phyloP scores from a whole-genome alignment of 2,797 vertebrate species.

The Chaunax sp. region DNA sequence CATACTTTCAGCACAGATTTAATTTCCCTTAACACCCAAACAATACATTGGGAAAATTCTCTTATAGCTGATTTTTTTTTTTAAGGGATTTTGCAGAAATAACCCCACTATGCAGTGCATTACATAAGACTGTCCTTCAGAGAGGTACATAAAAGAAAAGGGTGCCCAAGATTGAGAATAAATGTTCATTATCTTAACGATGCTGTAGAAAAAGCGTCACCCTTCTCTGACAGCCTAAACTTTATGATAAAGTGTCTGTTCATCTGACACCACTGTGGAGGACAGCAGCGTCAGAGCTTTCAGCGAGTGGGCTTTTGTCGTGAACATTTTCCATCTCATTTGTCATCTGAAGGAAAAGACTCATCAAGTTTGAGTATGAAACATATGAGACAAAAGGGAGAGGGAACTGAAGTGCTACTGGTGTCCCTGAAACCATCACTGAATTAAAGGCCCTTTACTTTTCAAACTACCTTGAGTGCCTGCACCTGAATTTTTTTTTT shows the following conservation, averaged over 20 bases:
- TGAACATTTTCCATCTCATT: slow-evolving; percentile 61
- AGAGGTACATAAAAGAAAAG: slow-evolving; percentile 69
- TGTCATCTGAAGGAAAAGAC: slow-evolving; percentile 49
- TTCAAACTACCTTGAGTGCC: too few species aligned
- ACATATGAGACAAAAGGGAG: slow-evolving; percentile 5
- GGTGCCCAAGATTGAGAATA: slow-evolving; percentile 47
- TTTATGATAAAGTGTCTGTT: slow-evolving; percentile 45
- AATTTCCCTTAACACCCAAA: slow-evolving; percentile 64
- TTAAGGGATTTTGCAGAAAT: slow-evolving; percentile 67
- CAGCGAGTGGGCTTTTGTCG: slow-evolving; percentile 29
- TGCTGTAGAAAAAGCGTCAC: slow-evolving; percentile 58
- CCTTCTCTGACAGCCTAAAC: slow-evolving; percentile 61
- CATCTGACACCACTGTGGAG: slow-evolving; percentile 36
- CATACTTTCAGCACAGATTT: slow-evolving; percentile 51
- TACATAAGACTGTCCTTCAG: slow-evolving; percentile 76
- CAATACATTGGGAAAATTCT: slow-evolving; percentile 35
- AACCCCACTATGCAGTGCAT: slow-evolving; percentile 65
- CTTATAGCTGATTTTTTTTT: slow-evolving; percentile 44
- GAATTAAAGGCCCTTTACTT: too few species aligned
- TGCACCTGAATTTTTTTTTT: too few species aligned
- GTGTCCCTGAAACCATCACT: too few species aligned
- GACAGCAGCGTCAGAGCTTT: slow-evolving; percentile 35
- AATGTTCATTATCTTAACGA: slow-evolving; percentile 75
- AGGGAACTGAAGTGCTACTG: too few species aligned
- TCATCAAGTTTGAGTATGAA: slow-evolving; percentile 47